Evolutionary conservation across 1,140 invertebrate species (phyloP).

Genomic region (Atta colombica): DNA sequence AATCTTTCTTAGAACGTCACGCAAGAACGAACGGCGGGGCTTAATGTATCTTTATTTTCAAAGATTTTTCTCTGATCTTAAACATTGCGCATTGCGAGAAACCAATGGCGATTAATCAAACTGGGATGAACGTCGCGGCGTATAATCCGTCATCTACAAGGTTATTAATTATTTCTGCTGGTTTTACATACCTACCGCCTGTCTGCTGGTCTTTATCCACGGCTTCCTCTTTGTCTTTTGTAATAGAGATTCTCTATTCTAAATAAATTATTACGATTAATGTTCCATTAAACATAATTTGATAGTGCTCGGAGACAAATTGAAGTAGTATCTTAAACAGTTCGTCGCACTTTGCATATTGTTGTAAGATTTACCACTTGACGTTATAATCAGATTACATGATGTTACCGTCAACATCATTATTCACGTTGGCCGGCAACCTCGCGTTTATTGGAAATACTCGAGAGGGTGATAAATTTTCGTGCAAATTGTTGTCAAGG

Average conservation of each 20-base stretch:
- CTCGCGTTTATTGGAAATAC: slow-evolving; percentile 13
- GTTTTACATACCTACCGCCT: slow-evolving; percentile 26
- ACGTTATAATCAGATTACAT: slow-evolving; percentile 30
- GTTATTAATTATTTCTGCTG: slow-evolving; percentile 59
- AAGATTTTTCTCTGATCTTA: slow-evolving; percentile 39
- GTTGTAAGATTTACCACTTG: neutral
- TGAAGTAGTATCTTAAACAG: neutral
- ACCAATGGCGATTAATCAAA: slow-evolving; percentile 50
- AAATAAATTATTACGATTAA: slow-evolving; percentile 46
- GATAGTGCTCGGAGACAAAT: slow-evolving; percentile 7
- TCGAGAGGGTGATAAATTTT: slow-evolving; percentile 22
- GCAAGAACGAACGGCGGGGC: slow-evolving; percentile 5
- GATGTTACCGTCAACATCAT: slow-evolving; percentile 33
- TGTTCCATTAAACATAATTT: slow-evolving; percentile 34
- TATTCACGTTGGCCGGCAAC: slow-evolving; percentile 19
- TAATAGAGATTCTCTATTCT: neutral
- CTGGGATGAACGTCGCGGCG: neutral
- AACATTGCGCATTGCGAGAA: slow-evolving; percentile 24
- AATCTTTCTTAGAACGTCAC: neutral
- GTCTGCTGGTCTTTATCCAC: slow-evolving; percentile 2
- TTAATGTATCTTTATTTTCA: neutral
- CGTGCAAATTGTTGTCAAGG: slow-evolving; percentile 22
- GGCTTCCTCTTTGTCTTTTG: neutral
- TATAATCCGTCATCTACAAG: slow-evolving; percentile 53
- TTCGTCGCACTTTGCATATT: neutral